These are phyloP conservation scores for Trichomalopsis sarcophagae DNA, from an alignment of 1,140 invertebrate species.

Conservation along the genomic window DNA sequence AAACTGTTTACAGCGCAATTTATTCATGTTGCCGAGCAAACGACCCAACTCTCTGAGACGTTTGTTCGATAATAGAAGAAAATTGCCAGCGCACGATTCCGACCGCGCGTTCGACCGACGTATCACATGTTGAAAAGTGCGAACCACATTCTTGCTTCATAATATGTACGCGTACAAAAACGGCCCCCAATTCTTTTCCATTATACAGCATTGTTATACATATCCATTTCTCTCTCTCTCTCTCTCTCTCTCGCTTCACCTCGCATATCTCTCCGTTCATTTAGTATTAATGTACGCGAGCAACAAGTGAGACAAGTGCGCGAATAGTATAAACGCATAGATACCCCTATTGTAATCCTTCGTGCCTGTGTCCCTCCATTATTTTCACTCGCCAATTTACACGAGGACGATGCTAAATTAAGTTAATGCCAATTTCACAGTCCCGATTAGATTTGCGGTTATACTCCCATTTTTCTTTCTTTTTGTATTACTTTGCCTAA, in stretches of 20 bases:
- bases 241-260: conserved; percentile 10
- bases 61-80: background rate
- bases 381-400: conserved; percentile 14
- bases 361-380: background rate
- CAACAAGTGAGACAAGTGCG: conserved; percentile 37
- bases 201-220: background rate
- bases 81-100: background rate
- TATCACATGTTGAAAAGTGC: conserved; percentile 72
- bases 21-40: background rate
- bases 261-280: conserved; percentile 10
- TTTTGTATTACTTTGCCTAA: background rate
- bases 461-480: background rate
- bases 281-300: conserved; percentile 39
- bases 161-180: conserved; percentile 32
- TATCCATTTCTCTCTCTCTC: conserved; percentile 5
- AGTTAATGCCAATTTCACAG: conserved; percentile 45
- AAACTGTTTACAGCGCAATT: no score
- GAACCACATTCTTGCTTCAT: conserved; percentile 60
- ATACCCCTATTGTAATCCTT: background rate
- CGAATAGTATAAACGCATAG: conserved; percentile 17
- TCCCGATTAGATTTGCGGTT: conserved; percentile 29
- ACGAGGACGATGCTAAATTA: conserved; percentile 18
- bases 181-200: conserved; percentile 12
- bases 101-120: conserved; percentile 55
- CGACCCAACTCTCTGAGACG: background rate